Percentiles rank a stretch among this genome's conserved stretches.
phyloP scores from a whole-genome alignment of 2,888 invertebrate species.

The Drosophila peninsularis region DNA sequence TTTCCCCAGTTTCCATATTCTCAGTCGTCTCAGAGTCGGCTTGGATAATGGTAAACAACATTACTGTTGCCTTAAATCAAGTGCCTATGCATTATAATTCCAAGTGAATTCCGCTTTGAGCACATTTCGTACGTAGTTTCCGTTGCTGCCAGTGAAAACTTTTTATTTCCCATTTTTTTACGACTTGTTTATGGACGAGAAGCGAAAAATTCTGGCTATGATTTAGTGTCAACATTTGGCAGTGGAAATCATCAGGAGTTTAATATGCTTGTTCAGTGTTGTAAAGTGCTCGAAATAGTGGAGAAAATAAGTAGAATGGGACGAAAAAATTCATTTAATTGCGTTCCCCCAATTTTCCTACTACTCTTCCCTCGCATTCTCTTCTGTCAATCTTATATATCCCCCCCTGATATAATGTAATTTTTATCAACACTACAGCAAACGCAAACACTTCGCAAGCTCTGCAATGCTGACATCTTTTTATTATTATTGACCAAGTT shows the following conservation, averaged over 20 bases:
- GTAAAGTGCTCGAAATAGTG: constrained; percentile 29
- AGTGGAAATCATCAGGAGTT: constrained; percentile 42
- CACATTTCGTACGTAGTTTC: constrained; percentile 33
- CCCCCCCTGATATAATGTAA: too few relatives aligned
- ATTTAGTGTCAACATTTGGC: constrained; percentile 62
- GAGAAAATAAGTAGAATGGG: not conserved
- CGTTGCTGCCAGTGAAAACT: constrained; percentile 24
- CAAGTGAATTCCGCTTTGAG: constrained; percentile 48
- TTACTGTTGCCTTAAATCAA: constrained; percentile 41
- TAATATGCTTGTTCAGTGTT: constrained; percentile 4
- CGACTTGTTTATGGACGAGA: constrained; percentile 21
- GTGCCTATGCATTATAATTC: constrained; percentile 55
- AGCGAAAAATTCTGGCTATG: constrained; percentile 37
- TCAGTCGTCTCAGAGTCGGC: not conserved
- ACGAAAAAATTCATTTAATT: not conserved
- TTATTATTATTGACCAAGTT: constrained; percentile 19
- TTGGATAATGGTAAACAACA: constrained; percentile 6
- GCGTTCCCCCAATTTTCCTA: not conserved
- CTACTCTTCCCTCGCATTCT: not conserved
- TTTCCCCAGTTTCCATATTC: not conserved
- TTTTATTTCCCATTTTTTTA: constrained; percentile 36
- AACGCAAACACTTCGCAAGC: not conserved
- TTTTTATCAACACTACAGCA: not conserved
- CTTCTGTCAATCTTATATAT: not conserved
- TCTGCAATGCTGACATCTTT: constrained; percentile 4